Base-by-base conservation (phyloP, 2,888 invertebrate genomes). In the Ennomos erosarius region DNA sequence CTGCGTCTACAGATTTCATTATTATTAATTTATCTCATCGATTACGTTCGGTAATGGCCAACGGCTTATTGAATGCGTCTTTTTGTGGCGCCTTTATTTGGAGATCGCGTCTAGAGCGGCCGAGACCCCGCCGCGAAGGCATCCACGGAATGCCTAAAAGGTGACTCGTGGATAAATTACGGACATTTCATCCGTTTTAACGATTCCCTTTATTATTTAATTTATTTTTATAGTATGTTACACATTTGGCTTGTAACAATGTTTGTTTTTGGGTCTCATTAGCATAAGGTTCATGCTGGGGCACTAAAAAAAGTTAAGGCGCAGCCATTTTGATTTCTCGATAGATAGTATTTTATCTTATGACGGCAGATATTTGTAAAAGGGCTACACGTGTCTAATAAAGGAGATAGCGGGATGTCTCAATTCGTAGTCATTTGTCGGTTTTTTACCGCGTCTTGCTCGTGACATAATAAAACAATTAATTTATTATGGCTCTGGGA, bases 151-250 rank as follows among this genome's bases (percentile, higher is more conserved):
- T 92, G 89, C 87, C 83, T 85, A 87, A 90, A 90, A 92, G 92
- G 92, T 92, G 92, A 91, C 90, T 91, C 85, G 85, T 83, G 90
- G 88, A 92, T 92, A 92, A 91, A 92, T 92, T 91, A 92, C 91
- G 81, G 78, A 85, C 88, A 90, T 92, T 90, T 92, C 89, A 88
- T 90, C 85, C 86, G 88, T 92, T 92, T 92, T 92, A 92, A 92
- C 90, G 92, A 92, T 90, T 85, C 88, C 84, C 86, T 90, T 90
- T 91, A 92, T 91, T 90, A 89, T 91, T 91, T 91, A 90, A 92
- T 91, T 91, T 92, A 91, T 91, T 90, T 89, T 87, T 89, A 90
- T 90, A 81, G 88, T 88, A 88, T 88, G 90, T 92, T 92, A 91
- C 92, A 90, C 90, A 92, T 92, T 91, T 85, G 84, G 81, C 85